phyloP scores from a whole-genome alignment of 30 jellyfish, hydroid and myxozoan genomes.

The Turritopsis dohrnii region DNA sequence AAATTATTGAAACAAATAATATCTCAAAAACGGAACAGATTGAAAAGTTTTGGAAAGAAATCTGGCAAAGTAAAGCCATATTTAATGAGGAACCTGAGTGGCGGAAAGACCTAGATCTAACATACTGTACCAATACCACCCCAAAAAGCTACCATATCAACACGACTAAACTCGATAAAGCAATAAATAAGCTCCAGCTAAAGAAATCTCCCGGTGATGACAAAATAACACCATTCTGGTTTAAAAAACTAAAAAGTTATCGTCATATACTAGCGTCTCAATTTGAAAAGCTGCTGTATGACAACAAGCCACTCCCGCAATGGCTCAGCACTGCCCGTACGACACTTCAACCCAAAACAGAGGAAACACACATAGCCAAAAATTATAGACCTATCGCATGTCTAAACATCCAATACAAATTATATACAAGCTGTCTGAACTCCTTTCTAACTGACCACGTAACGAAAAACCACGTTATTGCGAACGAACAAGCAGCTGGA shows the following conservation, averaged over 20 bases:
- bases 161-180: not conserved
- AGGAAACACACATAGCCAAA: not conserved
- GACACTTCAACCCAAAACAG: not conserved
- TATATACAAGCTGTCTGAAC: slow-evolving; percentile 1
- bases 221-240: slow-evolving; percentile 20
- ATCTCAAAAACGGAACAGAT: not conserved
- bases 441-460: not conserved
- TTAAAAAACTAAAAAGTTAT: not conserved
- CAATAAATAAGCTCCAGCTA: not conserved
- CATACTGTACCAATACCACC: not conserved
- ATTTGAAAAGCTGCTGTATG: not conserved
- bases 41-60: slow-evolving; percentile 1
- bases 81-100: slow-evolving; percentile 13
- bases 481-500: not conserved
- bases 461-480: not conserved
- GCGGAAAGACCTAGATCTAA: not conserved
- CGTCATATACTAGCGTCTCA: not conserved
- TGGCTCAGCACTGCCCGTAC: not conserved
- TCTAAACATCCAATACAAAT: not conserved
- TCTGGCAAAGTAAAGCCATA: slow-evolving; percentile 17
- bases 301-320: not conserved
- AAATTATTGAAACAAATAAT: not conserved
- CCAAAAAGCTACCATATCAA: not conserved
- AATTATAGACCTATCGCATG: slow-evolving; percentile 13
- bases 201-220: slow-evolving; percentile 24